Evolutionary conservation across 2,888 invertebrate genomes (phyloP).

Genomic region (Platypus cylindrus): DNA sequence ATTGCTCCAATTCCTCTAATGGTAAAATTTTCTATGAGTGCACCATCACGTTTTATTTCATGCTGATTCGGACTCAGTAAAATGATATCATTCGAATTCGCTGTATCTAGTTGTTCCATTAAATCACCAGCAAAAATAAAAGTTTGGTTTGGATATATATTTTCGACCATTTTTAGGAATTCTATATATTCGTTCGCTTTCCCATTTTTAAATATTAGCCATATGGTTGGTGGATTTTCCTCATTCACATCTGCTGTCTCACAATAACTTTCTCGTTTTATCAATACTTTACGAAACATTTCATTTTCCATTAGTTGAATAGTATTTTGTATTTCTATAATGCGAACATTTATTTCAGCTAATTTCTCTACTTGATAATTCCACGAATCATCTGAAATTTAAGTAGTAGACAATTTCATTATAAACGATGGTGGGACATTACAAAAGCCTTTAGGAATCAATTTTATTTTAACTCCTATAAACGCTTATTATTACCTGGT

Average conservation of each 20-base stretch:
- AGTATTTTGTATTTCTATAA: slow-evolving; percentile 45
- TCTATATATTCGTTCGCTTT: slow-evolving; percentile 35
- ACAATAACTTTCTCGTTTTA: slow-evolving; percentile 22
- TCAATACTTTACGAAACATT: slow-evolving; percentile 39
- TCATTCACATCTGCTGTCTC: slow-evolving; percentile 10
- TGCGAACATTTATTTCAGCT: slow-evolving; percentile 42
- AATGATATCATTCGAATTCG: slow-evolving; percentile 37
- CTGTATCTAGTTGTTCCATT: slow-evolving; percentile 29
- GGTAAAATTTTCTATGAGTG: slow-evolving; percentile 39
- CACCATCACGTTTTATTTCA: slow-evolving; percentile 37
- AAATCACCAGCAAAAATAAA: slow-evolving; percentile 33
- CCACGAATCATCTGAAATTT: slow-evolving; percentile 16
- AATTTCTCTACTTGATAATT: slow-evolving; percentile 34
- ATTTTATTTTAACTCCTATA: slow-evolving; percentile 23
- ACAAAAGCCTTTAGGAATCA: too few species aligned
- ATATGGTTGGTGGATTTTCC: slow-evolving; percentile 24
- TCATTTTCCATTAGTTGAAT: slow-evolving; percentile 49
- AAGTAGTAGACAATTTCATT: too few species aligned
- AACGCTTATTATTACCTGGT: slow-evolving; percentile 1
- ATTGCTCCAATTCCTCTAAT: slow-evolving; percentile 24
- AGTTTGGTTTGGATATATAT: slow-evolving; percentile 29
- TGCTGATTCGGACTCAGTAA: slow-evolving; percentile 40
- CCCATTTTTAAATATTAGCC: slow-evolving; percentile 38
- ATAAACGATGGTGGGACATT: too few species aligned
- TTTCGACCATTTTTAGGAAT: slow-evolving; percentile 34